Base-by-base conservation (phyloP, 2,797 vertebrate genomes). In the Tenualosa thibaudeaui region DNA sequence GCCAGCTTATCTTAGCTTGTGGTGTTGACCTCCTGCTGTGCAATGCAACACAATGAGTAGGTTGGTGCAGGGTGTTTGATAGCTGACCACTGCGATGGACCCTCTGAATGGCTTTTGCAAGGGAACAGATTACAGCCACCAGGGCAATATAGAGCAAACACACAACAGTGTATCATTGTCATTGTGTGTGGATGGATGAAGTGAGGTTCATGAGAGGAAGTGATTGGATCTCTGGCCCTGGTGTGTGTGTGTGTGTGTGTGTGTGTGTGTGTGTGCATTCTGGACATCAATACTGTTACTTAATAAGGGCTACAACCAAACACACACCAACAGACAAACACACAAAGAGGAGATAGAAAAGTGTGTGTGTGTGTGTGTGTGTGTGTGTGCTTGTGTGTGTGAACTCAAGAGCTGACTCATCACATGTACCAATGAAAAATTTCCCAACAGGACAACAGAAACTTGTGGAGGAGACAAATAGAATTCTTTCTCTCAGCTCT, bases 221-320 rank as follows among this genome's bases (percentile, higher is more conserved):
- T 65, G n/a, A 65, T 65, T 65, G 60, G 60, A 65, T 24, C n/a
- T 26, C 60, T 65, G 60, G 60, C 60, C 60, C 60, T 65, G 24
- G 54, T 17, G 54, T 56, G 54, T 56, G n/a, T 24, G n/a, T 65
- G 60, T 65, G 60, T 62, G 60, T 62, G 60, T 62, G 60, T 62
- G 60, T 62, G 60, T 62, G 60, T 65, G 60, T 65, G n/a, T 26
- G 60, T 65, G 60, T 65, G 60, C 46, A 46, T 46, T 51, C 7
- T 51, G 10, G 9, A 51, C 50, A 51, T 51, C 10, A 51, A 51
- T 51, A 51, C 50, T 51, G 9, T 9, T 12, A 51, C 50, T 12
- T 51, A 51, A 51, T 51, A 51, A 51, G 50, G 50, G 50, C 7
- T 51, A 51, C 50, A 51, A 51, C 0, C 50, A 51, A 51, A 51